Conservation (phyloP, 2,888 invertebrate species). For the Scrobipalpa costella region DNA sequence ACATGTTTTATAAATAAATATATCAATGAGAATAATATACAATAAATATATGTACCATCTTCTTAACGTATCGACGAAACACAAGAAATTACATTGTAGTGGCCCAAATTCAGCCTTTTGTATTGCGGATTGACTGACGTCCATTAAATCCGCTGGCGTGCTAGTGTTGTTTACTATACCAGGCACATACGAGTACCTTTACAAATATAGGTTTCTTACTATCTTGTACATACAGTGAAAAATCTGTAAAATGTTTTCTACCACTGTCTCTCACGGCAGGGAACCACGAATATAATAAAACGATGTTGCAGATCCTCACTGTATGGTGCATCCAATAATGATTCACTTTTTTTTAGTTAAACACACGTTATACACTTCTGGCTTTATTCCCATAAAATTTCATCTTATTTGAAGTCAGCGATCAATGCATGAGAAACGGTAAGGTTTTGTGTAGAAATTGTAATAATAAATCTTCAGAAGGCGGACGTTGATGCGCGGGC, state of each 20-base stretch:
- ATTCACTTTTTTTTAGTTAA: conserved; percentile 44
- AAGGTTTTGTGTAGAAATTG: conserved; percentile 38
- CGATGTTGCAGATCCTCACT: conserved; percentile 62
- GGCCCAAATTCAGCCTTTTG: too few relatives aligned
- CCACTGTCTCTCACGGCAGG: conserved; percentile 56
- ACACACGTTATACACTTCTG: conserved; percentile 50
- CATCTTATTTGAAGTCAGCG: conserved; percentile 17
- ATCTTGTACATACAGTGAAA: too few relatives aligned
- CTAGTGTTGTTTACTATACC: too few relatives aligned
- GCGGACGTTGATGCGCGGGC: conserved; percentile 55
- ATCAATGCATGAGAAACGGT: conserved; percentile 47
- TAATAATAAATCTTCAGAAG: conserved; percentile 63
- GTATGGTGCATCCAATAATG: conserved; percentile 56
- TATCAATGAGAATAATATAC: too few relatives aligned
- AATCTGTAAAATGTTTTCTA: conserved; percentile 32
- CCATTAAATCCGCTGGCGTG: too few relatives aligned
- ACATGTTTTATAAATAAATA: too few relatives aligned
- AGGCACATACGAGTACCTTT: too few relatives aligned
- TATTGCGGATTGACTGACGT: too few relatives aligned
- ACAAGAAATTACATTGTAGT: too few relatives aligned
- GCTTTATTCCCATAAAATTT: conserved; percentile 29
- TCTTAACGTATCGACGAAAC: too few relatives aligned
- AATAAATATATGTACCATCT: too few relatives aligned
- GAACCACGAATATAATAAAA: conserved; percentile 61
- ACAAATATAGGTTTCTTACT: too few relatives aligned